These are phyloP conservation scores for Mus spretus DNA, from an alignment of 2,797 vertebrate species.

Conservation along the genomic window DNA sequence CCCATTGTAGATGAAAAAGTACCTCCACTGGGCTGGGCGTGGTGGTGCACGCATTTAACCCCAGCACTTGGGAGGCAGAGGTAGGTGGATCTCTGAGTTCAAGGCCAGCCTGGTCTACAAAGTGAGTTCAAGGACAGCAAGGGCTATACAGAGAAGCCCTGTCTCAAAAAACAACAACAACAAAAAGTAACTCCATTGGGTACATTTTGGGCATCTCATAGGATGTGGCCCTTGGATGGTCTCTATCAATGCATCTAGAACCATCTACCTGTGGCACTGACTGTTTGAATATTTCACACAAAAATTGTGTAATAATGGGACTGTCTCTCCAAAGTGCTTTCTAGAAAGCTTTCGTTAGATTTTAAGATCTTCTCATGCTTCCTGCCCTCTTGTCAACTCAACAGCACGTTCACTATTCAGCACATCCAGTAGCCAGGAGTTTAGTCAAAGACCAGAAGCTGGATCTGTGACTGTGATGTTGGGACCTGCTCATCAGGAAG, in stretches of 20 bases:
- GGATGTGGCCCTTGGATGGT: background rate
- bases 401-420: background rate
- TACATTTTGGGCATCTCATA: background rate
- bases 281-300: background rate
- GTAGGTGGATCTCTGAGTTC: too few relatives aligned
- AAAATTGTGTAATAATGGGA: background rate
- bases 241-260: background rate
- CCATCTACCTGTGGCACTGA: background rate
- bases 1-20: background rate
- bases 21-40: background rate
- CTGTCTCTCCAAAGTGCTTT: background rate
- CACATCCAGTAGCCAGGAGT: background rate
- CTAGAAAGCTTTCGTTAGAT: background rate
- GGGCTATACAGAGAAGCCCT: too few relatives aligned
- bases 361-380: background rate
- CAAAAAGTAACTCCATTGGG: slow-evolving; percentile 13
- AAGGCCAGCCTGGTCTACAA: too few relatives aligned
- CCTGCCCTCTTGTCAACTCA: background rate
- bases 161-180: too few relatives aligned
- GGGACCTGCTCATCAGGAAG: background rate
- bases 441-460: background rate
- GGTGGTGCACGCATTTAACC: too few relatives aligned
- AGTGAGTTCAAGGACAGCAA: too few relatives aligned
- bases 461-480: background rate
- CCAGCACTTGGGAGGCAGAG: too few relatives aligned